phyloP scores from a whole-genome alignment of 2,888 invertebrate species.

The Hyposoter dolosus region DNA sequence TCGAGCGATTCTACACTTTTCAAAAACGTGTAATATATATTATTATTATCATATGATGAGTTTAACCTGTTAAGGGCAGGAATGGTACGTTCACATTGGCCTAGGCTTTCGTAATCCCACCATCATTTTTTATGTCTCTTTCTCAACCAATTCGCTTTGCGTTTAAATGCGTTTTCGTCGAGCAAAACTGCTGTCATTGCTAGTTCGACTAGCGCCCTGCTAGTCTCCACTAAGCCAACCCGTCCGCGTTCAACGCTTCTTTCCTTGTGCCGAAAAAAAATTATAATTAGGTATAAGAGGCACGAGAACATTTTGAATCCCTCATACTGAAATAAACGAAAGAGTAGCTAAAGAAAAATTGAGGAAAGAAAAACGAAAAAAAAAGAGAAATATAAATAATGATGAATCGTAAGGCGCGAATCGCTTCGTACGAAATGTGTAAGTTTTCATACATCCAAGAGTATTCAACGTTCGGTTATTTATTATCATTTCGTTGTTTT shows the following conservation, averaged over 20 bases:
- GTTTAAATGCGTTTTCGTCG: conserved; percentile 65
- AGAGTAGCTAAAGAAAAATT: conserved; percentile 48
- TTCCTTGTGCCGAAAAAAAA: conserved; percentile 72
- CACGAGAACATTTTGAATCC: conserved; percentile 65
- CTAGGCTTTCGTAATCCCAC: conserved; percentile 66
- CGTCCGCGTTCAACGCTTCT: conserved; percentile 81
- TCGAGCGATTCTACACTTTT: conserved; percentile 68
- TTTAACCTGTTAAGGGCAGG: conserved; percentile 56
- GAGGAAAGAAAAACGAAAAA: conserved; percentile 36
- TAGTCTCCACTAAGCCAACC: conserved; percentile 83
- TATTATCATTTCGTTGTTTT: background rate
- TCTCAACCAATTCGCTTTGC: conserved; percentile 74
- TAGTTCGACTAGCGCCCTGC: conserved; percentile 80
- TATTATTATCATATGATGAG: conserved; percentile 11
- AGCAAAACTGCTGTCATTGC: conserved; percentile 72
- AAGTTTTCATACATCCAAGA: conserved; percentile 67
- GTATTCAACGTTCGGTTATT: conserved; percentile 72
- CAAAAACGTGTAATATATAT: conserved; percentile 32
- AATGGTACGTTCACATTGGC: conserved; percentile 69
- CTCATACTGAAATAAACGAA: conserved; percentile 56
- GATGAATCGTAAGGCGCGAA: conserved; percentile 33
- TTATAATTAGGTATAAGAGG: conserved; percentile 33
- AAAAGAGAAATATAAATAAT: background rate
- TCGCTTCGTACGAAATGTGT: conserved; percentile 69
- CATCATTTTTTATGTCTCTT: conserved; percentile 33